phyloP scores from a whole-genome alignment of 1,140 invertebrate species.

The Penaeus japonicus region DNA sequence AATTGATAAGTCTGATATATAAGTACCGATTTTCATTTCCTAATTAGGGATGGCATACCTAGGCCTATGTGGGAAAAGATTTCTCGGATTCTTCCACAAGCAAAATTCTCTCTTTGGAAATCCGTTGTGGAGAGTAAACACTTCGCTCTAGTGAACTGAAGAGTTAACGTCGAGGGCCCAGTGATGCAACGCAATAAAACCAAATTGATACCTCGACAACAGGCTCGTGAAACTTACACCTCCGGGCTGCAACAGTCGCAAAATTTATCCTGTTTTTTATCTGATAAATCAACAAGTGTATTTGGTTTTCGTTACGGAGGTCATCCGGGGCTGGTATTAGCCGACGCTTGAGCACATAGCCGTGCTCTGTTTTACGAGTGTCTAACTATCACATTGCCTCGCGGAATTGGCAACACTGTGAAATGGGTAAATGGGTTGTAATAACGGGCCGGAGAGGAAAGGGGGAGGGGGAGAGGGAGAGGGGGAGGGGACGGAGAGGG shows the following conservation, averaged over 20 bases:
- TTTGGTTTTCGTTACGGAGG: slow-evolving; percentile 1
- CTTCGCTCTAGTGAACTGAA: neutral
- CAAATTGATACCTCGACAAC: slow-evolving; percentile 7
- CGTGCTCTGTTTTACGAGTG: neutral
- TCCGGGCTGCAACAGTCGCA: neutral
- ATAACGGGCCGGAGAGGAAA: neutral
- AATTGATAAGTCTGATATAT: too few relatives aligned
- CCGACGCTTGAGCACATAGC: neutral
- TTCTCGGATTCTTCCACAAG: too few relatives aligned
- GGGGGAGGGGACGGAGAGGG: neutral
- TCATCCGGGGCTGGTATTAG: neutral
- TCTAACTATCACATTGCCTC: slow-evolving; percentile 14
- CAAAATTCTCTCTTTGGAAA: neutral
- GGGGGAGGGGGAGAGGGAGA: neutral
- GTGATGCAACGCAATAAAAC: neutral
- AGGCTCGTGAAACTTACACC: neutral
- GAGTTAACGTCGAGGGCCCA: neutral
- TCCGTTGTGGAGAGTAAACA: neutral
- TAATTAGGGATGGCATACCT: too few relatives aligned
- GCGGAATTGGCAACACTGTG: slow-evolving; percentile 2
- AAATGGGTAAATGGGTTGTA: slow-evolving; percentile 25
- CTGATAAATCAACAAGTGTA: neutral
- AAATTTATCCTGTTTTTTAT: neutral
- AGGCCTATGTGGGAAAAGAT: too few relatives aligned
- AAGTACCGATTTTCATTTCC: too few relatives aligned